Percentiles rank a stretch among this genome's conserved stretches.
Conservation (phyloP, 2,113 vertebrate species). For the Jaculus jaculus region DNA sequence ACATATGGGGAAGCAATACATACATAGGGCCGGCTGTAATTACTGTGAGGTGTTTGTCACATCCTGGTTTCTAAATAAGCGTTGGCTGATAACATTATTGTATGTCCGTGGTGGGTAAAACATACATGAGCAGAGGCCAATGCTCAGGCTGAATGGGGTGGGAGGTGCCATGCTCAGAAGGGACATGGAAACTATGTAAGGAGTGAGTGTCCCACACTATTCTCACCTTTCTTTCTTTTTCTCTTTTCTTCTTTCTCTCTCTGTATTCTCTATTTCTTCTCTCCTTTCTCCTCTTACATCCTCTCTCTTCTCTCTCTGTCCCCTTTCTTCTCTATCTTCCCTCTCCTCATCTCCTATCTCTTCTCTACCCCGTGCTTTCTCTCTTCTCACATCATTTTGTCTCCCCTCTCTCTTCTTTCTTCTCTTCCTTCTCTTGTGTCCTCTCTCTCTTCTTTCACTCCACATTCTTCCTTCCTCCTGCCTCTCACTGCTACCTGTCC, state of each 20-base stretch:
- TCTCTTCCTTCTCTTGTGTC: accelerated
- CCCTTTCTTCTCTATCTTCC: neutral
- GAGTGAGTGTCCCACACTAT: neutral
- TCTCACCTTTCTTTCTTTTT: neutral
- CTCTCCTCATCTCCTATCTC: neutral
- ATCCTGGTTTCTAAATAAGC: neutral
- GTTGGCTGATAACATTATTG: neutral
- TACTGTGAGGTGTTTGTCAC: neutral
- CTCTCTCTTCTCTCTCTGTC: too few relatives aligned
- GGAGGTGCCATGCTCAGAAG: accelerated
- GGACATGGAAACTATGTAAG: accelerated
- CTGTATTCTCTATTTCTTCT: too few relatives aligned
- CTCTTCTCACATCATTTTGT: neutral
- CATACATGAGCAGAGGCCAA: neutral
- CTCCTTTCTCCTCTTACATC: too few relatives aligned
- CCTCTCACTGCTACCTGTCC: accelerated
- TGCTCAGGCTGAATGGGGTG: accelerated
- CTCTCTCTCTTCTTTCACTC: too few relatives aligned
- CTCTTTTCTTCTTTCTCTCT: neutral
- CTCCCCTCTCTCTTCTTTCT: neutral
- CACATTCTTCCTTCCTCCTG: neutral
- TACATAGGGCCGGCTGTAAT: neutral
- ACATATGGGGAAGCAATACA: neutral
- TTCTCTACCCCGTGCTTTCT: neutral
- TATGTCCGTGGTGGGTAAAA: neutral